Base-by-base conservation (phyloP, 1,140 invertebrate genomes). In the Pentalonia nigronervosa region DNA sequence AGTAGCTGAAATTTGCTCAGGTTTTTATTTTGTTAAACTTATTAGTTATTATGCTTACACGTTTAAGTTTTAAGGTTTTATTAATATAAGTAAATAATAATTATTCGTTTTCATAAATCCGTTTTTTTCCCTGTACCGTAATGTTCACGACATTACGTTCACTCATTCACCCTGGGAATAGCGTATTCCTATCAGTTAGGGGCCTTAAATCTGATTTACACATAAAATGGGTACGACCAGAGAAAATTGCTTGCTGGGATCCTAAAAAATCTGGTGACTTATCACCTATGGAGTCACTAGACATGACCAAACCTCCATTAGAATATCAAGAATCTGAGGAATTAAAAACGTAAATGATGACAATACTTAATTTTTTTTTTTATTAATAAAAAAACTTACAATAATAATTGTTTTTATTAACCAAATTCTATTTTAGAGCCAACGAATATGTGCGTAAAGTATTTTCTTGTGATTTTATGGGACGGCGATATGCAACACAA, bases 181-280 rank as follows among this genome's bases (percentile, higher is more conserved):
- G 91, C 41, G 4, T 84, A 53, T 25, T 86, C 8, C 2, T 83
- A 11, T 20, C 23, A 17, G 20, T 25, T 30, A 93, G 91, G 30
- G 48, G 81, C 23, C 34, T 93, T n/a, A 93, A 93, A 20, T 83
- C 67, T 93, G 88, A 92, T 60, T 94, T 94, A 50, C 94, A 94
- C 0, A 96, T 97, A 53, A 96, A 96, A 95, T 97, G 97, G 97
- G 95, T 96, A 23, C 95, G 96, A 53, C 97, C 97, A 6, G 95
- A 95, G 94, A 96, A 96, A 95, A 95, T 96, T 90, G 94, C 96
- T 0, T 96, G 95, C 93, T 95, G 95, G 86, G 95, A 96, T 93
- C 95, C 96, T 4, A 95, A 95, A 94, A 96, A 96, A 94, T 96
- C 95, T 93, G 97, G 97, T 14, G 97, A 97, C 95, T 94, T 96